Evolutionary conservation across 2,888 invertebrate species (phyloP).

Genomic region (Agriotes lineatus): DNA sequence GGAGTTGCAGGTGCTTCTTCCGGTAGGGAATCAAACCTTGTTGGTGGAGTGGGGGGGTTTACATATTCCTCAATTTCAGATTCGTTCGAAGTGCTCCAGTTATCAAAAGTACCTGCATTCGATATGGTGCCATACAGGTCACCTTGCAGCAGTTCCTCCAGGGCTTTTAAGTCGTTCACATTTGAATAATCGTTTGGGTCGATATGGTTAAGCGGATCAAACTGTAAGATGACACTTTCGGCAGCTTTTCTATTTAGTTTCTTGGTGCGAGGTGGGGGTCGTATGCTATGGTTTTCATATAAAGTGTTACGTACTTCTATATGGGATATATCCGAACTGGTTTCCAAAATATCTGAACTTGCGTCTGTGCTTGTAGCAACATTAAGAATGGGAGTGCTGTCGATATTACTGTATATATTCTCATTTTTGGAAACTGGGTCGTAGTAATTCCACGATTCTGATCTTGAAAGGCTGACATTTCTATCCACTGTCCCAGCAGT

Average conservation of each 20-base stretch:
- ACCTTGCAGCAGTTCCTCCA: conserved; percentile 77
- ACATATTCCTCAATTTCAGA: conserved; percentile 68
- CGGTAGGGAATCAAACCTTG: conserved; percentile 75
- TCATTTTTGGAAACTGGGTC: conserved; percentile 57
- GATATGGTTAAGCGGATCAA: conserved; percentile 72
- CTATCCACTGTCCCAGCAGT: conserved; percentile 53
- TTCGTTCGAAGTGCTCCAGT: conserved; percentile 66
- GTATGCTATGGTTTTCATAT: conserved; percentile 66
- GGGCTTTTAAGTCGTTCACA: conserved; percentile 73
- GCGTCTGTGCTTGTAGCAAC: background rate
- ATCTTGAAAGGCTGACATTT: conserved; percentile 62
- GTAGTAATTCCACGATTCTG: conserved; percentile 70
- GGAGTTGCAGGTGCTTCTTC: conserved; percentile 61
- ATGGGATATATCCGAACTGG: conserved; percentile 12
- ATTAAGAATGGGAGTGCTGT: conserved; percentile 57
- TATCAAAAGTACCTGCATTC: conserved; percentile 64
- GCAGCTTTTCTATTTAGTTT: conserved; percentile 56
- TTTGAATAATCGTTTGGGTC: conserved; percentile 57
- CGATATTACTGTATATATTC: conserved; percentile 55
- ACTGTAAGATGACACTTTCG: conserved; percentile 78
- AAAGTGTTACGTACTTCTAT: conserved; percentile 61
- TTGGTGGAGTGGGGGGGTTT: conserved; percentile 74
- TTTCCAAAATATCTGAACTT: conserved; percentile 42
- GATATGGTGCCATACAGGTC: conserved; percentile 76
- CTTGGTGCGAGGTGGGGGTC: conserved; percentile 47